phyloP scores from a whole-genome alignment of 2,888 invertebrate species.

The Erannis defoliaria region DNA sequence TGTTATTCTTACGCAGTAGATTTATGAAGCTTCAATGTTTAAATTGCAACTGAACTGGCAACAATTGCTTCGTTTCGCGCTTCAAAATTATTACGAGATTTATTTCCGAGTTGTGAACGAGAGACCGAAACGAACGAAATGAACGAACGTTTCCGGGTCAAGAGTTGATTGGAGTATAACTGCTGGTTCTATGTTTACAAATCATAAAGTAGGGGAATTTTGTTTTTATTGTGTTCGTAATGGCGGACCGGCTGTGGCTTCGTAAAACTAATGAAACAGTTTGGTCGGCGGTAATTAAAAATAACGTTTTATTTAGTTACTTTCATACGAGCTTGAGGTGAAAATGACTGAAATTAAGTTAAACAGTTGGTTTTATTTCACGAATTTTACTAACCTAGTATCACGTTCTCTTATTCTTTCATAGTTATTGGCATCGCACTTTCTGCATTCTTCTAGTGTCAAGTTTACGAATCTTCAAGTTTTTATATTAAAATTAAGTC shows the following conservation, averaged over 20 bases:
- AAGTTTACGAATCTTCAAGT: too few relatives aligned
- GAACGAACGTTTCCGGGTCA: constrained; percentile 66
- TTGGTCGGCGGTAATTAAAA: constrained; percentile 17
- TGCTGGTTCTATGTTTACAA: constrained; percentile 44
- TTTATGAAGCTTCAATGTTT: constrained; percentile 39
- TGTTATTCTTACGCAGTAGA: constrained; percentile 40
- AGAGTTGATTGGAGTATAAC: constrained; percentile 48
- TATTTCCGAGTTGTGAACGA: constrained; percentile 57
- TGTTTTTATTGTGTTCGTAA: constrained; percentile 43
- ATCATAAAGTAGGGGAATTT: constrained; percentile 48
- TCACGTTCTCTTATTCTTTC: too few relatives aligned
- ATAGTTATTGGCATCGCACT: too few relatives aligned
- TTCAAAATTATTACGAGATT: constrained; percentile 60
- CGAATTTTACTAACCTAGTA: too few relatives aligned
- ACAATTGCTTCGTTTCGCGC: constrained; percentile 51
- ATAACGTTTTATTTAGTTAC: constrained; percentile 18
- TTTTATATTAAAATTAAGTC: too few relatives aligned
- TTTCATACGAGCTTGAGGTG: background rate
- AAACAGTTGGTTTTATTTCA: background rate
- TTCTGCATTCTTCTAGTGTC: too few relatives aligned
- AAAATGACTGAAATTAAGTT: background rate
- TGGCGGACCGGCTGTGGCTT: constrained; percentile 37
- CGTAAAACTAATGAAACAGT: constrained; percentile 32
- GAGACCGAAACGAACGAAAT: constrained; percentile 48
- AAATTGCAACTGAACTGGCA: constrained; percentile 45